Evolutionary conservation across 2,888 invertebrate species (phyloP).

Genomic region (Zaprionus bogoriensis): DNA sequence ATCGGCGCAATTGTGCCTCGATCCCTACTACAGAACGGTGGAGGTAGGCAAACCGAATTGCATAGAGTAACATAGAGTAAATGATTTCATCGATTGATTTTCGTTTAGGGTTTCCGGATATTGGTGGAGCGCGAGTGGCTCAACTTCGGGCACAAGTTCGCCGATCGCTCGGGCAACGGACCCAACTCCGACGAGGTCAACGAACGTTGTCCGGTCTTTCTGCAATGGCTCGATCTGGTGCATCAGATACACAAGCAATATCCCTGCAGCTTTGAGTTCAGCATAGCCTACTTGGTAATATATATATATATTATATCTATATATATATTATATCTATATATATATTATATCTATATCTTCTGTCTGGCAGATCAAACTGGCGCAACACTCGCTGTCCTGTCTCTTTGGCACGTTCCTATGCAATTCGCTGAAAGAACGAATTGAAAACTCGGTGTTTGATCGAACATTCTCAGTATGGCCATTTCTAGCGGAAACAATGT

Average conservation of each 20-base stretch:
- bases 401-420: slow-evolving; percentile 98
- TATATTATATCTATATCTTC: not conserved
- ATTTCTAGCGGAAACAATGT: slow-evolving; percentile 90
- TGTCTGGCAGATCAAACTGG: slow-evolving; percentile 91
- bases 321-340: not conserved
- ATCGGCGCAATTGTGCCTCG: slow-evolving; percentile 94
- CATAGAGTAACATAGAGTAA: no score
- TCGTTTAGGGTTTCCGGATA: slow-evolving; percentile 92
- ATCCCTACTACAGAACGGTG: slow-evolving; percentile 96
- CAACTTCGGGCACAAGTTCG: slow-evolving; percentile 99
- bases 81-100: no score
- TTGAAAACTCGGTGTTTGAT: slow-evolving; percentile 86
- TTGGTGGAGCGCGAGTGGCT: slow-evolving; percentile 98
- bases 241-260: slow-evolving; percentile 95
- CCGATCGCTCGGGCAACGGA: slow-evolving; percentile 94
- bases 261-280: slow-evolving; percentile 97
- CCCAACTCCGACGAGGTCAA: slow-evolving; percentile 93
- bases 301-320: not conserved
- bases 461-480: slow-evolving; percentile 94
- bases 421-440: slow-evolving; percentile 91
- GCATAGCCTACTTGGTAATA: slow-evolving; percentile 93
- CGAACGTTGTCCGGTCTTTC: slow-evolving; percentile 97
- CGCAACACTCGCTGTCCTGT: slow-evolving; percentile 97
- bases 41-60: no score
- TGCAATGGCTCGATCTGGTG: slow-evolving; percentile 98